phyloP scores from a whole-genome alignment of 2,888 invertebrate species.

The Eupithecia insigniata region DNA sequence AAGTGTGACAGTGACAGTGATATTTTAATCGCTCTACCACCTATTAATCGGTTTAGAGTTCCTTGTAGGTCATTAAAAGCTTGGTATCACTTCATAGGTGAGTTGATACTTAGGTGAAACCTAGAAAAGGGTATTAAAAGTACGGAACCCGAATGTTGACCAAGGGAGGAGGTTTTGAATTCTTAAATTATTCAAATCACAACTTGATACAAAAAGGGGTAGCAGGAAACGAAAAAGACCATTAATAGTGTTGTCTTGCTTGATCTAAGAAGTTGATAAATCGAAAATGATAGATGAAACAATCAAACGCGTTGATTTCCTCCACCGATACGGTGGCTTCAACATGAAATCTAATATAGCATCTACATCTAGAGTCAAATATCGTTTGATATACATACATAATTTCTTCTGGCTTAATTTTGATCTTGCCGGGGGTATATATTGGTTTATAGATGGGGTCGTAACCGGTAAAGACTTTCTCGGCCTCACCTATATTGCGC shows the following conservation, averaged over 20 bases:
- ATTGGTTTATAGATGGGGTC: conserved; percentile 54
- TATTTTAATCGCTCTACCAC: conserved; percentile 1
- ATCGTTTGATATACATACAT: conserved; percentile 49
- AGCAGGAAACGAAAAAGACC: not conserved
- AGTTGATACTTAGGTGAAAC: not conserved
- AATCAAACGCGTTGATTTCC: conserved; percentile 50
- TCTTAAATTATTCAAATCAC: not conserved
- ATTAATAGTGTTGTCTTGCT: not conserved
- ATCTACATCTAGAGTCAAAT: conserved; percentile 34
- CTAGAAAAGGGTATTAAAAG: not conserved
- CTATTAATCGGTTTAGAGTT: conserved; percentile 6
- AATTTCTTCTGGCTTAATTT: conserved; percentile 57
- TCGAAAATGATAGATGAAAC: conserved; percentile 49
- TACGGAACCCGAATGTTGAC: not conserved
- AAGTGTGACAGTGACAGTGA: not conserved
- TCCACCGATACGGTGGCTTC: conserved; percentile 51
- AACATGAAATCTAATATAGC: conserved; percentile 49
- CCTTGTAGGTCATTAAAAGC: not conserved
- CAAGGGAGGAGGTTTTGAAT: not conserved
- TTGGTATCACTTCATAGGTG: not conserved
- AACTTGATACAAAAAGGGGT: not conserved
- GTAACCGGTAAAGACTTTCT: conserved; percentile 51
- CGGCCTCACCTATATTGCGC: conserved; percentile 55
- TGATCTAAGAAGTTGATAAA: not conserved
- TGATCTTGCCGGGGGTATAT: conserved; percentile 53